phyloP scores from a whole-genome alignment of 2,888 invertebrate genomes.

The Sphaeridia pumilis region DNA sequence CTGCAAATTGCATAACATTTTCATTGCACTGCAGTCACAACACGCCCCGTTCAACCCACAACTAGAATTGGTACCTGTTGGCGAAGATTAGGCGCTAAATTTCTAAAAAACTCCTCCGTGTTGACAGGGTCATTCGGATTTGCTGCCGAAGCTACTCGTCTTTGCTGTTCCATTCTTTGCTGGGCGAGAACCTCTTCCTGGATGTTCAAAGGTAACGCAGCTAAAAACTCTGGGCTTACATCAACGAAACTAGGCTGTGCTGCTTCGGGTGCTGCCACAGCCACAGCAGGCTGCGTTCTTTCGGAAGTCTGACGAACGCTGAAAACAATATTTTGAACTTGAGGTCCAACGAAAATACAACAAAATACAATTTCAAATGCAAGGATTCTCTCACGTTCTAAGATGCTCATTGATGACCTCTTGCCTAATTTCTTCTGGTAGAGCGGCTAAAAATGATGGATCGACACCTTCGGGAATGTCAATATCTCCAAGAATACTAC shows the following conservation, averaged over 20 bases:
- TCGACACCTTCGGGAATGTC: slow-evolving; percentile 71
- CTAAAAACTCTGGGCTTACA: slow-evolving; percentile 77
- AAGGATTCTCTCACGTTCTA: slow-evolving; percentile 21
- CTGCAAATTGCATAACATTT: slow-evolving; percentile 38
- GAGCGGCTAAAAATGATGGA: slow-evolving; percentile 74
- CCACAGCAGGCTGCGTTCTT: slow-evolving; percentile 7
- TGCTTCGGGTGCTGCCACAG: slow-evolving; percentile 26
- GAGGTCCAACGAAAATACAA: neutral
- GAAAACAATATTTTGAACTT: neutral
- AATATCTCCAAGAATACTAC: slow-evolving; percentile 38
- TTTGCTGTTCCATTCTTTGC: slow-evolving; percentile 58
- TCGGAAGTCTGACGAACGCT: slow-evolving; percentile 6
- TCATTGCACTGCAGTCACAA: too few species aligned
- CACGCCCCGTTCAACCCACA: neutral
- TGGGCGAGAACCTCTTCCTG: slow-evolving; percentile 71
- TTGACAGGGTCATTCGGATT: slow-evolving; percentile 69
- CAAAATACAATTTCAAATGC: too few species aligned
- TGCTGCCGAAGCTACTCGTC: slow-evolving; percentile 55
- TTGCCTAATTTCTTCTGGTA: slow-evolving; percentile 75
- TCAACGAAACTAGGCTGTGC: slow-evolving; percentile 45
- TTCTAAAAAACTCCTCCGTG: slow-evolving; percentile 70
- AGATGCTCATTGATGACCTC: slow-evolving; percentile 77
- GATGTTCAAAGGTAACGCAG: slow-evolving; percentile 71
- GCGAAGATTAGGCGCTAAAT: slow-evolving; percentile 62
- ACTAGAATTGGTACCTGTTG: too few species aligned